Percentiles rank a stretch among this genome's conserved stretches.
Evolutionary conservation across 1,140 invertebrate species (phyloP).

Genomic region (Chlorops oryzae): DNA sequence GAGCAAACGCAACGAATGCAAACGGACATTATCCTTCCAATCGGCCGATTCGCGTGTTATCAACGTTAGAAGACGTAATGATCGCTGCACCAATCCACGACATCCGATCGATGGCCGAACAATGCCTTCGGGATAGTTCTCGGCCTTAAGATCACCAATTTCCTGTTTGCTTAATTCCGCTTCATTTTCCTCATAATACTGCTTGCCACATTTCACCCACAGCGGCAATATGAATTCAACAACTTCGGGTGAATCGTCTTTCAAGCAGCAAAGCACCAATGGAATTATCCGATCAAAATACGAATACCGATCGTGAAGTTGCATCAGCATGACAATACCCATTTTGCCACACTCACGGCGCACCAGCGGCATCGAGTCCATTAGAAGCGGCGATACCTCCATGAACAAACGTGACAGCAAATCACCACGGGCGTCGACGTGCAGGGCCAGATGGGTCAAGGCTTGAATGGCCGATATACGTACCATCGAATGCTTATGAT

Average conservation of each 20-base stretch:
- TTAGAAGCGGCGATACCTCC: constrained; percentile 50
- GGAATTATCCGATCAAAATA: constrained; percentile 70
- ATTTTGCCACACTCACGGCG: constrained; percentile 60
- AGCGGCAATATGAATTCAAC: constrained; percentile 52
- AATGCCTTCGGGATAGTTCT: constrained; percentile 62
- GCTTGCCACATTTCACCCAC: constrained; percentile 63
- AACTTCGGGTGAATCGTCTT: constrained; percentile 65
- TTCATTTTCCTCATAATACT: constrained; percentile 71
- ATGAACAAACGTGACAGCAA: constrained; percentile 35
- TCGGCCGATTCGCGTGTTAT: constrained; percentile 62
- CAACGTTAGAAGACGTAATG: constrained; percentile 59
- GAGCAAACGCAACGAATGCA: constrained; percentile 67
- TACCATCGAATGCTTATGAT: constrained; percentile 76
- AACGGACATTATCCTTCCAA: constrained; percentile 65
- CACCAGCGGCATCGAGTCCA: constrained; percentile 66
- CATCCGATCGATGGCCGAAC: constrained; percentile 69
- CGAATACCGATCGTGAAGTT: constrained; percentile 70
- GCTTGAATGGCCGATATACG: constrained; percentile 65
- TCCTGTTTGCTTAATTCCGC: constrained; percentile 67
- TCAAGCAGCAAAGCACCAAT: constrained; percentile 65
- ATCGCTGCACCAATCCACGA: constrained; percentile 61
- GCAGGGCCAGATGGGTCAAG: constrained; percentile 56
- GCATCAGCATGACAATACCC: constrained; percentile 60
- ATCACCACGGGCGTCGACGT: constrained; percentile 55
- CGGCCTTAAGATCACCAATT: constrained; percentile 53